Conservation (phyloP, 2,797 vertebrate genomes). For the Parambassis ranga region DNA sequence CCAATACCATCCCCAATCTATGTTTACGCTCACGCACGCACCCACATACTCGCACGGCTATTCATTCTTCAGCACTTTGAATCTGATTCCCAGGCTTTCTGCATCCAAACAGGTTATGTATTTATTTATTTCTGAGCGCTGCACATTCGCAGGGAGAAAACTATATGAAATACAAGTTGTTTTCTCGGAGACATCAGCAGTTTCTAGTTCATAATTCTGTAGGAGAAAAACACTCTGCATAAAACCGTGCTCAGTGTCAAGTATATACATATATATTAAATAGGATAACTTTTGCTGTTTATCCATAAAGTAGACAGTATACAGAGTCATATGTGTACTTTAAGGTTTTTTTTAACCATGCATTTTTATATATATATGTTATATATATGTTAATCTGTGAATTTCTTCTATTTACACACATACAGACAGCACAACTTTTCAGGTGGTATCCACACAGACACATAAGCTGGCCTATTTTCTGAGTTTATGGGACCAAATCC, state of each 20-base stretch:
- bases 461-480: constrained; percentile 54
- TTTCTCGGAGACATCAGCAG: constrained; percentile 76
- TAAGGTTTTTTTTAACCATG: neutral
- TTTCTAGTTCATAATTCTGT: constrained; percentile 67
- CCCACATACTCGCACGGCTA: constrained; percentile 63
- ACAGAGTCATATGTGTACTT: neutral
- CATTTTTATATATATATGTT: neutral
- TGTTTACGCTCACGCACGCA: constrained; percentile 73
- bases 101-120: constrained; percentile 78
- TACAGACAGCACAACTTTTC: constrained; percentile 32
- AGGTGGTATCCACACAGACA: constrained; percentile 16
- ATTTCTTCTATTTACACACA: constrained; percentile 18
- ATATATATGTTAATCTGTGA: too few species aligned
- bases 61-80: constrained; percentile 78
- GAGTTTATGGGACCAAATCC: constrained; percentile 56
- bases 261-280: constrained; percentile 18
- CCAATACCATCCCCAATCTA: constrained; percentile 81
- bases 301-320: neutral
- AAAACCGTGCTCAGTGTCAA: constrained; percentile 27
- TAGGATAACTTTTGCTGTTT: constrained; percentile 35
- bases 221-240: constrained; percentile 17
- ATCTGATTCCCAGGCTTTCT: constrained; percentile 78
- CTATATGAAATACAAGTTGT: constrained; percentile 73
- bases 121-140: constrained; percentile 74
- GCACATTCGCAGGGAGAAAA: constrained; percentile 55